Percentiles rank a stretch among this genome's conserved stretches.
phyloP scores from a whole-genome alignment of 2,888 invertebrate genomes.

The Melieria crassipennis region DNA sequence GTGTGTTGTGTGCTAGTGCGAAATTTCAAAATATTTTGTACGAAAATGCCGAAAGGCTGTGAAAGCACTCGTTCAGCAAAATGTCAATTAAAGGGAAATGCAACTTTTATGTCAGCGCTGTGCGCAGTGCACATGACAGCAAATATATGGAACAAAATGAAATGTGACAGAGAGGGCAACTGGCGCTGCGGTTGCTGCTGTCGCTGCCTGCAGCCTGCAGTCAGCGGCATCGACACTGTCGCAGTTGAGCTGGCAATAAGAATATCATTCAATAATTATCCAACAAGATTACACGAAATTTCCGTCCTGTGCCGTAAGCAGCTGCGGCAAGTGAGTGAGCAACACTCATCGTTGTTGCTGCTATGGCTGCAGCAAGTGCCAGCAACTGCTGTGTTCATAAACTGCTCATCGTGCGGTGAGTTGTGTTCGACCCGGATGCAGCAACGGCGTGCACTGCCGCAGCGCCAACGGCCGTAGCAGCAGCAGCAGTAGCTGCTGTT shows the following conservation, averaged over 20 bases:
- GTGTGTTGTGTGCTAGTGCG: too few species aligned
- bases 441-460: neutral
- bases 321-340: neutral
- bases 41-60: too few species aligned
- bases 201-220: too few species aligned
- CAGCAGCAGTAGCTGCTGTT: constrained; percentile 15
- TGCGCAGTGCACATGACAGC: constrained; percentile 17
- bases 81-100: constrained; percentile 31
- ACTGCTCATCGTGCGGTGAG: neutral
- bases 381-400: neutral
- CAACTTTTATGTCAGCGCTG: neutral
- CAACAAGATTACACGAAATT: constrained; percentile 48
- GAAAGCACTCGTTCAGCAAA: constrained; percentile 5
- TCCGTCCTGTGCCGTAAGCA: constrained; percentile 16
- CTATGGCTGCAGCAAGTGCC: constrained; percentile 10
- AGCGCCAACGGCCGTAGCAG: constrained; percentile 13
- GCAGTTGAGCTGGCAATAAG: neutral
- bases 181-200: neutral
- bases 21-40: too few species aligned
- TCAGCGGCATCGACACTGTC: neutral
- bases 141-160: neutral
- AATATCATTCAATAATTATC: constrained; percentile 44
- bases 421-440: constrained; percentile 1
- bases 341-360: neutral
- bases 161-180: neutral